Evolutionary conservation across 2,797 vertebrate genomes (phyloP).

Genomic region (Micropoecilia bifurca): DNA sequence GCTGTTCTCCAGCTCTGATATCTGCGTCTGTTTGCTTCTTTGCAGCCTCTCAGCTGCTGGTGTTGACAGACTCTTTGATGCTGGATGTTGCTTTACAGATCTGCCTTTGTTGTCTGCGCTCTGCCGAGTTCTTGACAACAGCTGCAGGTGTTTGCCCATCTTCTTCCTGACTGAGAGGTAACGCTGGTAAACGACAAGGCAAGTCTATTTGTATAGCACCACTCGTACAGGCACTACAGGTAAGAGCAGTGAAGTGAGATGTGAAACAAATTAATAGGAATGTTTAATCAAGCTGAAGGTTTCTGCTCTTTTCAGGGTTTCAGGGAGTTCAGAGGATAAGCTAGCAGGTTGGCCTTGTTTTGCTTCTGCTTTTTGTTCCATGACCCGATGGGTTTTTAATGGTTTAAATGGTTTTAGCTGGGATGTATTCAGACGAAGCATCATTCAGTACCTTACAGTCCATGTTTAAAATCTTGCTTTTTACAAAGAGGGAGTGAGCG

Average conservation of each 20-base stretch:
- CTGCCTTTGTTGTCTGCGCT: conserved; percentile 49
- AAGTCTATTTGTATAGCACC: not conserved
- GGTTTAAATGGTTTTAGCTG: not conserved
- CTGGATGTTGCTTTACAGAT: conserved; percentile 46
- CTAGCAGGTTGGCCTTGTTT: not conserved
- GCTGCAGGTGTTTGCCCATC: conserved; percentile 48
- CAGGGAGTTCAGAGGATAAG: not conserved
- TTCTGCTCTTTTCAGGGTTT: not conserved
- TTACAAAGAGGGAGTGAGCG: not conserved
- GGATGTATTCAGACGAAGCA: not conserved
- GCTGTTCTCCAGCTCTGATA: conserved; percentile 22
- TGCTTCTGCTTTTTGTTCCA: not conserved
- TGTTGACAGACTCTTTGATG: conserved; percentile 47
- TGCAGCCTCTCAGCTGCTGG: conserved; percentile 30
- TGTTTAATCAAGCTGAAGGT: not conserved
- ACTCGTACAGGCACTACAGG: not conserved
- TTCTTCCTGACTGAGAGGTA: conserved; percentile 12
- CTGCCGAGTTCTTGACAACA: conserved; percentile 46
- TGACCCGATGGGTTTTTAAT: not conserved
- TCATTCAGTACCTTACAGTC: not conserved
- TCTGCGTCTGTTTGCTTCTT: conserved; percentile 30
- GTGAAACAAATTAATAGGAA: not conserved
- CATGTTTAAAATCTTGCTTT: not conserved
- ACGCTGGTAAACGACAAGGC: not conserved
- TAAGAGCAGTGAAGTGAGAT: not conserved